phyloP scores from a whole-genome alignment of 1,140 invertebrate genomes.

The Stenopsyche tienmushanensis region DNA sequence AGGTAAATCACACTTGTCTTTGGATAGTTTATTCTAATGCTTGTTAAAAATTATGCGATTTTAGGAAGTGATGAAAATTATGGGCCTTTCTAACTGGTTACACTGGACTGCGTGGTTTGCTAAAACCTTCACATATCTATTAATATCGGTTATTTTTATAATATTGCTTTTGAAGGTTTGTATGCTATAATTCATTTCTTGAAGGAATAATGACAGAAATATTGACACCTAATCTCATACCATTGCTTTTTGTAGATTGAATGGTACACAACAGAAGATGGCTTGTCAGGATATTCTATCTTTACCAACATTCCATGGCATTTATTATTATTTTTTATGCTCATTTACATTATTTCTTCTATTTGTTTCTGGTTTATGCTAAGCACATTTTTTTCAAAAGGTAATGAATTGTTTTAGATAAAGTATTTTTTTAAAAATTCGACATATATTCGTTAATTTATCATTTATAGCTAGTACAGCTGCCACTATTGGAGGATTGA shows the following conservation, averaged over 20 bases:
- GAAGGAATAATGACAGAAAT: slow-evolving; percentile 42
- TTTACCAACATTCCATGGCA: slow-evolving; percentile 59
- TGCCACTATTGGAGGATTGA: slow-evolving; percentile 64
- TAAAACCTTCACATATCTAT: slow-evolving; percentile 71
- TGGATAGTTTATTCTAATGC: too few relatives aligned
- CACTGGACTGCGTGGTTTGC: slow-evolving; percentile 85
- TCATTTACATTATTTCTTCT: slow-evolving; percentile 60
- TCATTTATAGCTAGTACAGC: slow-evolving; percentile 67
- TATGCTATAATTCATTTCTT: slow-evolving; percentile 36
- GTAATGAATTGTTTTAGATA: slow-evolving; percentile 48
- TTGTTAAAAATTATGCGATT: too few relatives aligned
- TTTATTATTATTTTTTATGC: slow-evolving; percentile 61
- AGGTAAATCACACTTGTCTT: too few relatives aligned
- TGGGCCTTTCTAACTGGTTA: slow-evolving; percentile 79
- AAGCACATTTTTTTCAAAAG: slow-evolving; percentile 69
- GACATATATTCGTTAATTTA: not conserved
- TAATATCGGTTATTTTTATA: slow-evolving; percentile 61
- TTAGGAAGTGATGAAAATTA: slow-evolving; percentile 86
- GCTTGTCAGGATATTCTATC: slow-evolving; percentile 51
- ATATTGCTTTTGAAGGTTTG: slow-evolving; percentile 58
- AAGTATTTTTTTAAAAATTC: not conserved
- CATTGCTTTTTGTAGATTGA: slow-evolving; percentile 46
- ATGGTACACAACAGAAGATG: slow-evolving; percentile 51
- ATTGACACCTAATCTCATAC: slow-evolving; percentile 47
- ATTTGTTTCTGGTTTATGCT: slow-evolving; percentile 70